Evolutionary conservation across 2,888 invertebrate genomes (phyloP), one percentile per base, ranked within the genome.

Genomic region (Hyles lineata): DNA sequence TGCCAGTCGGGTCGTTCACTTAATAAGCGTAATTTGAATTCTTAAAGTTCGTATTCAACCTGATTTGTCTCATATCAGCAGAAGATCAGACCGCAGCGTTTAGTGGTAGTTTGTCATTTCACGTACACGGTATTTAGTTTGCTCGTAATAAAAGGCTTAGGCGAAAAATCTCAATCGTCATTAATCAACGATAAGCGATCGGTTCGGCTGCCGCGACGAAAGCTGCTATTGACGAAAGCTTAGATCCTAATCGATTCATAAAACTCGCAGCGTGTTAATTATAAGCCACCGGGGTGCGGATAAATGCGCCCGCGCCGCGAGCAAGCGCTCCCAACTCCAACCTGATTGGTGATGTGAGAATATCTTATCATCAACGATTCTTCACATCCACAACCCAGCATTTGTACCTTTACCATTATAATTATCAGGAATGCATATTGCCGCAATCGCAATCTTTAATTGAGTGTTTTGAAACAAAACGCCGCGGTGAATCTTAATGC

Each of bases 171-270:
- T 93, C 92, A 91, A 93, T 92, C 88, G 92, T 89, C 87, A 94
- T 94, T 90, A 91, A 93, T 94, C 93, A 94, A 86, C 85, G 93
- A 93, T 93, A 94, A 92, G 88, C 80, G 83, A 93, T 93, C 92
- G 83, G 79, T 73, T 29, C 77, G 81, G 88, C 82, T 84, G 85
- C 87, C 84, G 87, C 90, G 90, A 90, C 89, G 92, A 92, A 91
- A 91, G 91, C 92, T 90, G 90, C 90, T 90, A 94, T 94, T 93
- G 94, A 94, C 91, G 93, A 94, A 94, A 94, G 94, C 94, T 94
- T 93, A 94, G 94, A 94, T 94, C 87, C 89, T 93, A 94, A 94
- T 94, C 94, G 92, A 91, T 93, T 94, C 92, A 94, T 93, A 94
- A 94, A 91, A 93, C 91, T 92, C 89, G 91, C 90, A 90, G 91